Base-by-base conservation (phyloP, 2,797 vertebrate genomes). In the Moxostoma hubbsi region DNA sequence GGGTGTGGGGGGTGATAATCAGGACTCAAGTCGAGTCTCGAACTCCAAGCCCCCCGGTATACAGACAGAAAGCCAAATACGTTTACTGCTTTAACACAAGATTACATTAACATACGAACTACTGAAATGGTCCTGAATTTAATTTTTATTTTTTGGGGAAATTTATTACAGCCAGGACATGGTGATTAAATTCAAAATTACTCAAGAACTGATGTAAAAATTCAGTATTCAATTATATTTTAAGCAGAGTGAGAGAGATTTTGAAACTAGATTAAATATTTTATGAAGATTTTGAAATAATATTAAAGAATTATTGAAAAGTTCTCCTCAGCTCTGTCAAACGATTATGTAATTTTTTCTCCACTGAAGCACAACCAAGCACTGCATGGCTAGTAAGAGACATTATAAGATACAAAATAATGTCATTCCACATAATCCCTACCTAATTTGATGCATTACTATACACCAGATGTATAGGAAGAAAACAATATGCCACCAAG, bases 351-450 rank as follows among this genome's bases (percentile, higher is more conserved):
- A 13, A 5, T 62, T 18, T 46, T 50, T 11, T 67, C 15, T 24
- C 62, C 8, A 1, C 6, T 54, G 50, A 12, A 46, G 24, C 18
- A 59, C 15, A 80, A 71, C 6, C 15, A 16, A 55, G 36, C 11
- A 13, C 13, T 55, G 49, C 43, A 47, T 62, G 36, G 15, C 50
- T 51, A 64, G 57, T 75, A 15, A 79, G 65, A 66, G 65, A n/a
- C 57, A 75, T 82, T 75, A 75, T 45, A 79, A 58, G 72, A 82
- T 79, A n/a, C 75, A 79, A 82, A 65, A 46, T 75, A 59, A 59
- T 71, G 11, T 43, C 18, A 15, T 82, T 82, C 79, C 81, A 76
- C 78, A 70, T 79, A 75, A 70, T 65, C 76, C 47, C 12, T 79
- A 64, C 66, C 65, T 79, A 79, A 79, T 79, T 75, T 54, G 69